Base-by-base conservation (phyloP, 2,113 vertebrate species). In the Etheostoma spectabile region DNA sequence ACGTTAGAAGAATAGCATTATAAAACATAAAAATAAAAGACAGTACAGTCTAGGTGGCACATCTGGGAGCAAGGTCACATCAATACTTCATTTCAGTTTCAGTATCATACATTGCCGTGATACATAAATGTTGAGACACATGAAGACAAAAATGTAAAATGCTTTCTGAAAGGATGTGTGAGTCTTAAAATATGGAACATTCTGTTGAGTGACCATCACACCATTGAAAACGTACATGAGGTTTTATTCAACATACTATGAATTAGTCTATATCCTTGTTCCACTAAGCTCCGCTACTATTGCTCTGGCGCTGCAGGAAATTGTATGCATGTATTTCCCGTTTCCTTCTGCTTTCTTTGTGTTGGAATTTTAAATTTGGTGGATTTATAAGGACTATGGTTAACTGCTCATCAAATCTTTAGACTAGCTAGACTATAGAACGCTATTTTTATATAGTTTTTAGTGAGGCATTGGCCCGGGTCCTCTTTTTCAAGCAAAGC, bases 31-130 rank as follows among this genome's bases (percentile, higher is more conserved):
- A 35, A 30, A 33, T 55, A 22, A n/a, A 56, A 63, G 13, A 46
- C 16, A n/a, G 3, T 15, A 21, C 6, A 21, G 22, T 6, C 33
- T 49, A 57, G 24, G 57, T 64, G 57, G 12, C 24, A 81, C 33
- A 66, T 79, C 65, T 42, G 27, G 63, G 59, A 68, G n/a, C 0
- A 56, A 42, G 33, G 22, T 16, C 68, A 79, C 13, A 81, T 64
- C 67, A 61, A 59, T 76, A 69, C 38, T 42, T 42, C 5, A 52
- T 53, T 59, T 51, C 35, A 73, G 52, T 49, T 46, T 63, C 49
- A 51, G 63, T 4, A 30, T 30, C 30, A 30, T 15, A n/a, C 22
- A 48, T 49, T 57, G 30, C 33, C 76, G 16, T 51, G 22, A 70
- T 16, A 38, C 46, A 76, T 16, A 48, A 48, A 67, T 1, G 8